A percentile compares a stretch with the other conserved stretches of the same genome.
Conservation (phyloP, 2,113 vertebrate species). For the Poecilia latipinna region DNA sequence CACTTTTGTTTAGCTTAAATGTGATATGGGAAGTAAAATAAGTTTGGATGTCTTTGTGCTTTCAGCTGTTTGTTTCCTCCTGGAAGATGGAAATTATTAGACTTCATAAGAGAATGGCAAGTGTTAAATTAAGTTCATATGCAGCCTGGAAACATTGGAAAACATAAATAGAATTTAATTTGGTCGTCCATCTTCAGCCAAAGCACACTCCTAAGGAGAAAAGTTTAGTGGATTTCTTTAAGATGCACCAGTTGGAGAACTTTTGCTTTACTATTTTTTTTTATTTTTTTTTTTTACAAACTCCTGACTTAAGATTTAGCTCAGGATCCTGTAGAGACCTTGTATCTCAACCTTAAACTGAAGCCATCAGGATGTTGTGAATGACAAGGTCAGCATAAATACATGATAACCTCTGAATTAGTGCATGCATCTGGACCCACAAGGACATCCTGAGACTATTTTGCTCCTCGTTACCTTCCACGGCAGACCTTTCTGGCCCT, state of each 20-base stretch:
- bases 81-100: neutral
- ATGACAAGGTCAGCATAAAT: conserved; percentile 19
- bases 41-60: neutral
- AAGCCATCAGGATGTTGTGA: conserved; percentile 6
- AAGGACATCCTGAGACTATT: conserved; percentile 46
- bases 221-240: neutral
- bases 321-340: neutral
- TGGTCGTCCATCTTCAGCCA: neutral
- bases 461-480: conserved; percentile 13
- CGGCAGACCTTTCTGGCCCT: conserved; percentile 29
- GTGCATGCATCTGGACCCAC: conserved; percentile 51
- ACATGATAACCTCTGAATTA: conserved; percentile 36
- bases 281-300: no score
- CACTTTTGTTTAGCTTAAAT: neutral
- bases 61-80: neutral
- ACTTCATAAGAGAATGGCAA: no score
- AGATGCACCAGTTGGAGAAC: neutral
- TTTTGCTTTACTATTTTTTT: no score
- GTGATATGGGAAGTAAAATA: neutral
- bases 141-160: no score
- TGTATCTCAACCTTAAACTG: neutral
- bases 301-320: neutral
- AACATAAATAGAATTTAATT: no score
- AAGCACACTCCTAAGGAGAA: neutral
- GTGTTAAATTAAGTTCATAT: no score